Base-by-base conservation (phyloP, 1,140 invertebrate species). In the Drosophila pallidifrons region DNA sequence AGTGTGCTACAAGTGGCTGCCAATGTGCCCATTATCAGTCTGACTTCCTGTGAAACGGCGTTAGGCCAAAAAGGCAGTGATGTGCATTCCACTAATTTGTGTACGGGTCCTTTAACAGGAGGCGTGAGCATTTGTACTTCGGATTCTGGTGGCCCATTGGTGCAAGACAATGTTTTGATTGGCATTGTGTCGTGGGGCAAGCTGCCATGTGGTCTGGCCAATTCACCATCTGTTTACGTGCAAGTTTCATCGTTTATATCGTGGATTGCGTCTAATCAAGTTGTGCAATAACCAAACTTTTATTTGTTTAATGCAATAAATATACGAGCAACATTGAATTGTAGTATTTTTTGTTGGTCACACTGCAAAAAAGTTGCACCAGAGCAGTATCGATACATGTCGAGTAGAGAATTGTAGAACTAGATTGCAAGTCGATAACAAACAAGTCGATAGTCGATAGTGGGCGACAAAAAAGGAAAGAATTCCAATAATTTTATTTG, bases 221-320 rank as follows among this genome's bases (percentile, higher is more conserved):
- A 94, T 25, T 94, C 95, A 0, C 96, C 96, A 0, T 95, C 96
- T 0, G 95, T 97, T 0, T 97, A 96, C 87, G 95, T 96, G 0
- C 94, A 94, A 82, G 95, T 96, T 0, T 94, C 95, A 1, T 92
- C 94, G 5, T 95, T 94, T 77, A 90, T 94, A n/a, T 91, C 94
- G 20, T 94, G 96, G 96, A 96, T 97, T 64, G 46, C 72, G 1
- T 0, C 59, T 2, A 87, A 92, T 46, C 85, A 92, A 71, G 66
- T 74, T 16, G 51, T 59, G 5, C 5, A 66, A 47, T 30, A 73
- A 75, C 20, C 60, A 51, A 8, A 46, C 5, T 38, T 11, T 38
- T 3, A 32, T 7, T 51, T 60, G 46, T 69, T 35, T n/a, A n/a
- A 32, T 15, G 1, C n/a, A 35, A 15, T 54, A 54, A 54, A 54